A percentile compares a stretch with the other conserved stretches of the same genome.
These are phyloP conservation scores for Alloplasta piceator DNA, from an alignment of 2,888 invertebrate species.

Conservation along the genomic window DNA sequence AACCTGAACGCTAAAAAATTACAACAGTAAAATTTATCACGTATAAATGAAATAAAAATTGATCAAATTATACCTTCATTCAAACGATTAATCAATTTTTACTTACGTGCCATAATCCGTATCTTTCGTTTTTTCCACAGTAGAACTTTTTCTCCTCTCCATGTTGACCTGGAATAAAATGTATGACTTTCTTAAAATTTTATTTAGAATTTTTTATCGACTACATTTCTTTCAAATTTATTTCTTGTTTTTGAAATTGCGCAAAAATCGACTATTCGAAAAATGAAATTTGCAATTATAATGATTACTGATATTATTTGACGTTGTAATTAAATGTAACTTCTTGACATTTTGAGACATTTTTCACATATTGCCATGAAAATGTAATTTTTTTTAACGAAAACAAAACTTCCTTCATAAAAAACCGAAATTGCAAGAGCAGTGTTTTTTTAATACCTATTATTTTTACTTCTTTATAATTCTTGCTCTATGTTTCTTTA, in stretches of 20 bases:
- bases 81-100: neutral
- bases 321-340: too few species aligned
- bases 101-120: conserved; percentile 71
- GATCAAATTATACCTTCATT: conserved; percentile 4
- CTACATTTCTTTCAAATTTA: neutral
- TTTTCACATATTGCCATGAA: too few species aligned
- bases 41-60: neutral
- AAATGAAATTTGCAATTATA: too few species aligned
- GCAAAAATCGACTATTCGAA: too few species aligned
- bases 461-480: too few species aligned
- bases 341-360: too few species aligned
- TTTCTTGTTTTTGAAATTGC: neutral
- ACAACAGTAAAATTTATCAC: neutral
- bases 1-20: conserved; percentile 67
- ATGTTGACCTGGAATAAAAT: conserved; percentile 52
- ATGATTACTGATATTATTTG: too few species aligned
- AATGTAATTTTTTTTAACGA: too few species aligned
- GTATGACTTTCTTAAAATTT: neutral
- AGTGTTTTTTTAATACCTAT: too few species aligned
- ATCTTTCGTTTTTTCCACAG: conserved; percentile 62
- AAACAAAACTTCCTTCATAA: too few species aligned
- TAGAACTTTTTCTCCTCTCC: conserved; percentile 69
- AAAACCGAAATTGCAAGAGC: too few species aligned
- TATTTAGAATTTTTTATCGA: neutral
- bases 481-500: too few species aligned